Percentiles rank a stretch among this genome's conserved stretches.
These are phyloP conservation scores for Gobio occitaniae DNA, from an alignment of 2,797 vertebrate genomes.

Conservation along the genomic window DNA sequence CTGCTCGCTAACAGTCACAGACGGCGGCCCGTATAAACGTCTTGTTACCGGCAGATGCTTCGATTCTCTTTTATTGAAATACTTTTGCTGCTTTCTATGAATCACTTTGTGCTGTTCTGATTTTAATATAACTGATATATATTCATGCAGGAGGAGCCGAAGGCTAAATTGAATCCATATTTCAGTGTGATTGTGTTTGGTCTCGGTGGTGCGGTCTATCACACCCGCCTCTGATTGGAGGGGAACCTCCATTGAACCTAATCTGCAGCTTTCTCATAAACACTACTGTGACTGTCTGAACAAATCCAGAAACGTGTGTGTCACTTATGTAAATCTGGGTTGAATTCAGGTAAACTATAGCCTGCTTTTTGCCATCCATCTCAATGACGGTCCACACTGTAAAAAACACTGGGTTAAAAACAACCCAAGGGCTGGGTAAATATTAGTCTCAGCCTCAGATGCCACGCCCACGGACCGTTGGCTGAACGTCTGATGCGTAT, in stretches of 20 bases:
- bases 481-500: no score
- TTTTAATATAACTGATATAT: slow-evolving; percentile 52
- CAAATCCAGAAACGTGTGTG: not conserved
- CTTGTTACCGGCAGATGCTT: not conserved
- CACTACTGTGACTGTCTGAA: not conserved
- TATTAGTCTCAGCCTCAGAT: no score
- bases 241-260: slow-evolving; percentile 20
- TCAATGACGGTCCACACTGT: not conserved
- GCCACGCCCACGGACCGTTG: no score
- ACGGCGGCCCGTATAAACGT: not conserved
- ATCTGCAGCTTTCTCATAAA: slow-evolving; percentile 23
- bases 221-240: slow-evolving; percentile 38
- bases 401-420: no score
- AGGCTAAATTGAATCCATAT: slow-evolving; percentile 58
- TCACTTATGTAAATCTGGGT: not conserved
- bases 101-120: slow-evolving; percentile 26
- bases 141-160: slow-evolving; percentile 50
- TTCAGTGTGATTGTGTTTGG: slow-evolving; percentile 50
- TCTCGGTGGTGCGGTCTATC: slow-evolving; percentile 8
- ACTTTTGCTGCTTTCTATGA: slow-evolving; percentile 19
- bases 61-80: slow-evolving; percentile 37
- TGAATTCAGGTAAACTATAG: not conserved
- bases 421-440: no score
- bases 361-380: not conserved
- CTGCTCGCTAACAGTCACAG: not conserved